phyloP scores from a whole-genome alignment of 2,113 vertebrate genomes.

The Notiomystis cincta region DNA sequence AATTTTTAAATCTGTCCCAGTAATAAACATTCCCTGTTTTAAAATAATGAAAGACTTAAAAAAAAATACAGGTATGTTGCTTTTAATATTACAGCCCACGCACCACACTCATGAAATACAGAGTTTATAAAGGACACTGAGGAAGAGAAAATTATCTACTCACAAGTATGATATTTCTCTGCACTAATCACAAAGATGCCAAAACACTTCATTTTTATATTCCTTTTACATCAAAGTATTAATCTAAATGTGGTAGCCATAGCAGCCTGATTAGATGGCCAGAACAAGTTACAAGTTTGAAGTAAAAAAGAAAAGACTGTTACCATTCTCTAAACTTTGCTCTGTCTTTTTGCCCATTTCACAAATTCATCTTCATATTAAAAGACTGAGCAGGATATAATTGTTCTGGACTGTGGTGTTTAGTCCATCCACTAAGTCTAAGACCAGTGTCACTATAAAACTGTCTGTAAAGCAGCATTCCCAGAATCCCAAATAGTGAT shows the following conservation, averaged over 20 bases:
- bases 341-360: neutral
- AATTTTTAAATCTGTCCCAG: neutral
- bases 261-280: neutral
- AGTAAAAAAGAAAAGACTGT: neutral
- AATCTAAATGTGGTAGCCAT: neutral
- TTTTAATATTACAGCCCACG: neutral
- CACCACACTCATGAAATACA: neutral
- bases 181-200: constrained; percentile 24
- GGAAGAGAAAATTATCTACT: constrained; percentile 1
- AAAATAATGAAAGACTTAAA: neutral
- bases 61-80: neutral
- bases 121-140: neutral
- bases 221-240: constrained; percentile 1
- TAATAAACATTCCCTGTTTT: neutral
- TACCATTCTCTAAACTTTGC: neutral
- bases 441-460: neutral
- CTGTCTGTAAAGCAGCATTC: neutral
- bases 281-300: neutral
- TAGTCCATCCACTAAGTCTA: neutral
- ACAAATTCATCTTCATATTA: neutral
- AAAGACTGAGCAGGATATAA: neutral
- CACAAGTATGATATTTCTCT: neutral
- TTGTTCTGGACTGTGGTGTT: neutral
- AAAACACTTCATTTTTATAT: neutral
- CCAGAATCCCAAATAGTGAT: neutral